phyloP scores from a whole-genome alignment of 2,113 vertebrate genomes.

The Prolemur simus region DNA sequence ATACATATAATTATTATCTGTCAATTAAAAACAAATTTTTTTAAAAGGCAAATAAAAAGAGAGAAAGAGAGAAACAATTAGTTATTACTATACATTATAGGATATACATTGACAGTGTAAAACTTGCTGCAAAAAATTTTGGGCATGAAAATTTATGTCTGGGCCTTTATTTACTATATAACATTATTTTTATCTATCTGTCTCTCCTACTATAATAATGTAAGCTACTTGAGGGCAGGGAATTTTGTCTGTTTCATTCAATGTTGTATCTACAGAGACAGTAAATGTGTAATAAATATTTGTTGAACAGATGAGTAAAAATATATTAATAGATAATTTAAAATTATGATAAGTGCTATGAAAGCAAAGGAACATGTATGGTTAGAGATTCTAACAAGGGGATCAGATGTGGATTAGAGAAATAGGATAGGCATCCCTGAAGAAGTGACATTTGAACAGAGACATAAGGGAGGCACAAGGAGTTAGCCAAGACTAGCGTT shows the following conservation, averaged over 20 bases:
- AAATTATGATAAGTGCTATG: neutral
- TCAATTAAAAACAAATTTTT: neutral
- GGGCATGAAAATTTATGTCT: neutral
- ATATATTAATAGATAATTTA: neutral
- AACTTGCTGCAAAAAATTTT: neutral
- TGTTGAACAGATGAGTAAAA: constrained; percentile 36
- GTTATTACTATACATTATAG: neutral
- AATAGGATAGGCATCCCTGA: neutral
- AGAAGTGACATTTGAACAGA: constrained; percentile 16
- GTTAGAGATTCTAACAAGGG: neutral
- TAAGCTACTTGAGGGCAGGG: neutral
- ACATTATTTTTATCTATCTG: neutral
- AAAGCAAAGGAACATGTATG: neutral
- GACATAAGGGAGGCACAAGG: neutral
- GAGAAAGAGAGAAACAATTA: neutral
- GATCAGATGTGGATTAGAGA: neutral
- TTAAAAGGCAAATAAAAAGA: neutral
- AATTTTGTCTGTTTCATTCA: constrained; percentile 5
- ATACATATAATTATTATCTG: neutral
- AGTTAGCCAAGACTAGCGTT: neutral
- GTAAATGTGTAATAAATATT: constrained; percentile 43
- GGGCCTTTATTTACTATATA: constrained; percentile 2
- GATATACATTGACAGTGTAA: neutral
- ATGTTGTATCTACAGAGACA: neutral
- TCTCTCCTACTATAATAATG: neutral